Conservation (phyloP, 2,797 vertebrate genomes). For the Poeciliopsis presidionis region DNA sequence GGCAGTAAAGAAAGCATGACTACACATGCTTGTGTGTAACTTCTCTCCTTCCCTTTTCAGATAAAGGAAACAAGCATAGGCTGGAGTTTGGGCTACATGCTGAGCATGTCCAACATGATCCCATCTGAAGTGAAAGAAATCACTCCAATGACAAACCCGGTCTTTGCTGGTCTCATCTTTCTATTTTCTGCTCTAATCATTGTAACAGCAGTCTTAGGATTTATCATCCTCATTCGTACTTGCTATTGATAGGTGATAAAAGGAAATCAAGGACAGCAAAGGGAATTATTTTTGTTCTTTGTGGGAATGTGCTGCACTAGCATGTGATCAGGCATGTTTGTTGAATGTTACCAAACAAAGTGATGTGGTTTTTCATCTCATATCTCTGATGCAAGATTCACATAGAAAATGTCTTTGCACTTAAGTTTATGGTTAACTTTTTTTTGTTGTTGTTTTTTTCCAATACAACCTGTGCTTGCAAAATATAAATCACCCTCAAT, state of each 20-base stretch:
- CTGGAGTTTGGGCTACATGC: slow-evolving; percentile 96
- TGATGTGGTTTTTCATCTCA: slow-evolving; percentile 20
- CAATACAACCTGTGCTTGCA: neutral
- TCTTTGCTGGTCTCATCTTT: slow-evolving; percentile 86
- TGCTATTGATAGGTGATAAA: slow-evolving; percentile 68
- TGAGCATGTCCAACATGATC: slow-evolving; percentile 94
- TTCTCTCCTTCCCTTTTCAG: slow-evolving; percentile 68
- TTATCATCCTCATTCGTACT: slow-evolving; percentile 78
- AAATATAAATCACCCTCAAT: neutral
- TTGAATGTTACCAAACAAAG: slow-evolving; percentile 7
- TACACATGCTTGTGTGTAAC: neutral
- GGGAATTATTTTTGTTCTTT: slow-evolving; percentile 6
- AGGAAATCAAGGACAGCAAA: slow-evolving; percentile 10
- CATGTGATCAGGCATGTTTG: slow-evolving; percentile 22
- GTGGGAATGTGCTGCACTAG: slow-evolving; percentile 14
- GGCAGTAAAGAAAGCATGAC: neutral
- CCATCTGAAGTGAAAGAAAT: slow-evolving; percentile 86
- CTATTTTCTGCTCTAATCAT: slow-evolving; percentile 85
- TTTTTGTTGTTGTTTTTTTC: no score
- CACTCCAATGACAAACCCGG: slow-evolving; percentile 81
- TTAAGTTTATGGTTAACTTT: neutral
- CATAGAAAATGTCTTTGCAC: neutral
- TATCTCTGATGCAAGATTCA: slow-evolving; percentile 2
- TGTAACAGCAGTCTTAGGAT: slow-evolving; percentile 82
- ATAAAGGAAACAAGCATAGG: slow-evolving; percentile 88